phyloP scores from a whole-genome alignment of 2,797 vertebrate species.

The Coranthus polyacanthus region DNA sequence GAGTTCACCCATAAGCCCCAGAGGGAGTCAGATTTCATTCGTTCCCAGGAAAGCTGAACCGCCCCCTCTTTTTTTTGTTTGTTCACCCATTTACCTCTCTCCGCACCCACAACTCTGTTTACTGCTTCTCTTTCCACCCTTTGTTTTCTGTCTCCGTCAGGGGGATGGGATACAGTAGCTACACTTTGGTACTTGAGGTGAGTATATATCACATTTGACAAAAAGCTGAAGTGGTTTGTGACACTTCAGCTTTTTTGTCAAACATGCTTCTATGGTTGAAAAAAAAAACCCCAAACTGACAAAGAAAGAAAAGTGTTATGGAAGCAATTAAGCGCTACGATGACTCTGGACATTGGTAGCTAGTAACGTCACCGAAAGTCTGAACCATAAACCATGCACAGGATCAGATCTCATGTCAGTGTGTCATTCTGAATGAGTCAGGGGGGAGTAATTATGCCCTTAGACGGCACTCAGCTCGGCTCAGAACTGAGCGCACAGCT shows the following conservation, averaged over 20 bases:
- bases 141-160: conserved; percentile 24
- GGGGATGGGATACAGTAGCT: conserved; percentile 14
- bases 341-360: conserved; percentile 47
- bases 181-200: conserved; percentile 23
- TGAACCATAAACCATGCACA: conserved; percentile 48
- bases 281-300: conserved; percentile 13
- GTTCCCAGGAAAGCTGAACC: conserved; percentile 66
- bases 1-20: conserved; percentile 59
- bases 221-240: conserved; percentile 28
- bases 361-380: conserved; percentile 40
- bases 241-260: conserved; percentile 32
- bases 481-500: conserved; percentile 64
- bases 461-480: conserved; percentile 44
- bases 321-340: conserved; percentile 31
- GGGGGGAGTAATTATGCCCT: conserved; percentile 63
- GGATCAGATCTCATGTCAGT: conserved; percentile 61
- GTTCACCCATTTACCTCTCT: conserved; percentile 57
- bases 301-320: conserved; percentile 31
- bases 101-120: conserved; percentile 60
- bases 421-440: conserved; percentile 66
- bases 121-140: conserved; percentile 40
- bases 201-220: conserved; percentile 32
- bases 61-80: conserved; percentile 56
- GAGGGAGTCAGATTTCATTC: conserved; percentile 71
- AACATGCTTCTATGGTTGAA: conserved; percentile 7